phyloP scores from a whole-genome alignment of 2,113 vertebrate species.

The Corydoras sp. region DNA sequence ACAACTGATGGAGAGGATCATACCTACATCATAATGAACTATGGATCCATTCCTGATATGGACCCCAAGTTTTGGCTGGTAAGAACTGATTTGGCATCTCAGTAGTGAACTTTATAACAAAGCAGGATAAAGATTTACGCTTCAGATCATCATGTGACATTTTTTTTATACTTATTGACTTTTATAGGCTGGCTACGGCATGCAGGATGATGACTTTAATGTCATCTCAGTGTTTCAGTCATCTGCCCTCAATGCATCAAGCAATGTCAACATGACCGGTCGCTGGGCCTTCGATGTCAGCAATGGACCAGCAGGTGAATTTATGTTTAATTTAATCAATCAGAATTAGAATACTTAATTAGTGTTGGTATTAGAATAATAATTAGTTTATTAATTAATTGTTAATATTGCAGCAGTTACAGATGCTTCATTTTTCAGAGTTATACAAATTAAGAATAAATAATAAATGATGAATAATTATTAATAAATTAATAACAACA shows the following conservation, averaged over 20 bases:
- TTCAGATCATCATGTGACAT: neutral
- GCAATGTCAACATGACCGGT: constrained; percentile 7
- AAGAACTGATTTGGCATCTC: neutral
- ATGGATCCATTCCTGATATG: neutral
- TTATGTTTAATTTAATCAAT: neutral
- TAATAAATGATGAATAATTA: no score
- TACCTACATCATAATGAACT: neutral
- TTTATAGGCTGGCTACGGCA: constrained; percentile 8
- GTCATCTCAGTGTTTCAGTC: neutral
- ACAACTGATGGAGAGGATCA: neutral
- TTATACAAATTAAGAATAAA: no score
- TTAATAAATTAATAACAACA: no score
- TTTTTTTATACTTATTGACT: neutral
- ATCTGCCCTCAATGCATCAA: neutral
- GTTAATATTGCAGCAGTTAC: no score
- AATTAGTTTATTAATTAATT: no score
- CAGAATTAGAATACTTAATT: no score
- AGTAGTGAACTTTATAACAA: no score
- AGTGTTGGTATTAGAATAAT: no score
- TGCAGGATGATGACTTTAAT: neutral
- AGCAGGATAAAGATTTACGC: no score
- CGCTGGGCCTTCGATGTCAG: constrained; percentile 11
- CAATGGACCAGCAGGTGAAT: neutral
- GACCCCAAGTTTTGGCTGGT: neutral
- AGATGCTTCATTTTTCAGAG: no score